These are phyloP conservation scores for Silurus aristotelis DNA, from an alignment of 2,797 vertebrate genomes.

Conservation along the genomic window DNA sequence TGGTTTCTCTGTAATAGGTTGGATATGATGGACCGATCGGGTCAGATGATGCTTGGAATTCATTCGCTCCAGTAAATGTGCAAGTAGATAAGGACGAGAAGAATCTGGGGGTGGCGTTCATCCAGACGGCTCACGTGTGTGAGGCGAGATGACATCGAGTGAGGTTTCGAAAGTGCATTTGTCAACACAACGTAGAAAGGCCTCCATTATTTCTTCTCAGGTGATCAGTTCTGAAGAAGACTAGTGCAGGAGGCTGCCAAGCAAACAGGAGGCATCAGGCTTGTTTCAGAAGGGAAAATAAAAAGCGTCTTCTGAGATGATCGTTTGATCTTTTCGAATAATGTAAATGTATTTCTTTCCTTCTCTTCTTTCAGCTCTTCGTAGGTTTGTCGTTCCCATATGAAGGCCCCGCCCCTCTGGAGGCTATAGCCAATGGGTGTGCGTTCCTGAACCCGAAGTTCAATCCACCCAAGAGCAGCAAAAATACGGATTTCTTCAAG, in stretches of 20 bases:
- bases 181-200: too few relatives aligned
- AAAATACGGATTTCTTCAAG: constrained; percentile 98
- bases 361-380: constrained; percentile 77
- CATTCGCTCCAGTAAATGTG: too few relatives aligned
- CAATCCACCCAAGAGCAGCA: constrained; percentile 94
- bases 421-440: constrained; percentile 96
- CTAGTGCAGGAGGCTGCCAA: not conserved
- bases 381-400: constrained; percentile 97
- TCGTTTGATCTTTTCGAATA: too few relatives aligned
- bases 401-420: constrained; percentile 92
- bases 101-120: too few relatives aligned
- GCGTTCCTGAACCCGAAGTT: constrained; percentile 96
- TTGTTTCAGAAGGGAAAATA: not conserved
- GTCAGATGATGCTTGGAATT: too few relatives aligned
- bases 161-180: too few relatives aligned
- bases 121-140: too few relatives aligned
- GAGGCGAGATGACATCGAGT: too few relatives aligned
- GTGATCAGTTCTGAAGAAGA: not conserved
- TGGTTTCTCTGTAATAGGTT: too few relatives aligned
- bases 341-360: not conserved
- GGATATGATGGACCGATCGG: too few relatives aligned
- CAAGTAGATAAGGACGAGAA: too few relatives aligned
- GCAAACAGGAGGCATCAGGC: not conserved
- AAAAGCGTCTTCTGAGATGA: too few relatives aligned
- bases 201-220: not conserved